These are phyloP conservation scores for Syngnathus scovelli DNA, from an alignment of 2,113 vertebrate species.

Conservation along the genomic window DNA sequence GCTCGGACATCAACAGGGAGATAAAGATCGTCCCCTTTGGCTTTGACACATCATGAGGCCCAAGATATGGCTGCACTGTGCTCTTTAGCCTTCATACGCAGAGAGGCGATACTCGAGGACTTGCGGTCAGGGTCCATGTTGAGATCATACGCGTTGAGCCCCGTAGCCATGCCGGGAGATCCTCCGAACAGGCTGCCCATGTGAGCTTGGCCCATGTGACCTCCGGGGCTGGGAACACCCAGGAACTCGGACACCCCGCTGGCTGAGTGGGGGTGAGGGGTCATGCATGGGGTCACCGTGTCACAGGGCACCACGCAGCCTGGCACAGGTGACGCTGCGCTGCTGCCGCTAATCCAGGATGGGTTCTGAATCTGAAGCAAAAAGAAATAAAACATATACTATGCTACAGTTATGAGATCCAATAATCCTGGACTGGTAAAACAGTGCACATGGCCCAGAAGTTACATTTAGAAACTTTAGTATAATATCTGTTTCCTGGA, in stretches of 20 bases:
- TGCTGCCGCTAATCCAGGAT: slow-evolving; percentile 88
- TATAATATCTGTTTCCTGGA: too few relatives aligned
- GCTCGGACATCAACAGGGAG: slow-evolving; percentile 20
- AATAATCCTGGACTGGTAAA: too few relatives aligned
- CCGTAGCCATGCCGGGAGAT: slow-evolving; percentile 76
- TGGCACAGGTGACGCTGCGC: slow-evolving; percentile 84
- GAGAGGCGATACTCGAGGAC: slow-evolving; percentile 92
- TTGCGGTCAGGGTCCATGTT: slow-evolving; percentile 96
- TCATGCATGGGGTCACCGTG: slow-evolving; percentile 91
- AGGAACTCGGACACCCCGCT: slow-evolving; percentile 89
- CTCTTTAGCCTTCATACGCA: slow-evolving; percentile 99
- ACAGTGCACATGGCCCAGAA: too few relatives aligned
- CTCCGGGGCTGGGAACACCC: slow-evolving; percentile 75
- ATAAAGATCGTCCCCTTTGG: slow-evolving; percentile 16
- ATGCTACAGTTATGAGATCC: too few relatives aligned
- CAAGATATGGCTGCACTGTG: slow-evolving; percentile 99
- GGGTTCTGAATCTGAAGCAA: slow-evolving; percentile 92
- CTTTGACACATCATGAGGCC: slow-evolving; percentile 83
- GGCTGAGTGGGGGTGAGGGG: slow-evolving; percentile 86
- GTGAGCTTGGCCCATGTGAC: slow-evolving; percentile 91
- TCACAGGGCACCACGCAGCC: slow-evolving; percentile 95
- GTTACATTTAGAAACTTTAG: too few relatives aligned
- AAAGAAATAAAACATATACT: neutral
- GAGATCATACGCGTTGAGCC: slow-evolving; percentile 92
- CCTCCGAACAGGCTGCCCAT: slow-evolving; percentile 90